Evolutionary conservation across 1,140 invertebrate species (phyloP).

Genomic region (Drosophila bifasciata): DNA sequence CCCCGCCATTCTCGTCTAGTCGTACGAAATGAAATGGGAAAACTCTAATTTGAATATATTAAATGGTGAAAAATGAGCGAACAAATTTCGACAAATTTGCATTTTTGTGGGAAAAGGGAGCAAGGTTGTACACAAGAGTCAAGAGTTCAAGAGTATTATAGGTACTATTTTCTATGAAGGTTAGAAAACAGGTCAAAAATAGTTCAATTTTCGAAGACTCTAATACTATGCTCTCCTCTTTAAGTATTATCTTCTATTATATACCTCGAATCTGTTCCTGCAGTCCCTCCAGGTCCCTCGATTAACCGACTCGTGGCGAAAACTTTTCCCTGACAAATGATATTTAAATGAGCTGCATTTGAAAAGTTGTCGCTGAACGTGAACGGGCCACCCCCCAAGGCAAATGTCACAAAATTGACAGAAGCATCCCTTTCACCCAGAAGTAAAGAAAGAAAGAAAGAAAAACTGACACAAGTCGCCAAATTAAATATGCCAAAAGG

Average conservation of each 20-base stretch:
- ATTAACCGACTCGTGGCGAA: slow-evolving; percentile 38
- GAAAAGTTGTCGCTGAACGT: slow-evolving; percentile 63
- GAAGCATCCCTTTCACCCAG: slow-evolving; percentile 40
- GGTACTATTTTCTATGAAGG: too few species aligned
- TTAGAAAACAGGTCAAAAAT: not conserved
- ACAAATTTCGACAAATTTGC: slow-evolving; percentile 2
- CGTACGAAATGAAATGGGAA: slow-evolving; percentile 17
- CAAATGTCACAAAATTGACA: slow-evolving; percentile 69
- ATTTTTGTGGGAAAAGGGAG: not conserved
- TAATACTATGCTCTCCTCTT: too few species aligned
- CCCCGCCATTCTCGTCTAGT: slow-evolving; percentile 2
- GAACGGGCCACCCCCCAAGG: slow-evolving; percentile 37
- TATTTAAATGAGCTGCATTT: slow-evolving; percentile 79
- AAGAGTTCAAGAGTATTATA: too few species aligned
- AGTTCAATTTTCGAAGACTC: too few species aligned
- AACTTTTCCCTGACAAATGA: slow-evolving; percentile 64
- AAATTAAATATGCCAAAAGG: slow-evolving; percentile 79
- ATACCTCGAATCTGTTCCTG: slow-evolving; percentile 1
- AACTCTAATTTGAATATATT: slow-evolving; percentile 48
- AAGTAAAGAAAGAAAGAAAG: slow-evolving; percentile 20
- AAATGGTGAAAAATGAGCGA: not conserved
- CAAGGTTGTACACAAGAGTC: not conserved
- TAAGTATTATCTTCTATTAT: not conserved
- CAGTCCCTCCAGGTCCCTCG: slow-evolving; percentile 23
- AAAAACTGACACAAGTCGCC: slow-evolving; percentile 62